phyloP scores from a whole-genome alignment of 2,113 vertebrate species.

The Todiramphus chloris region DNA sequence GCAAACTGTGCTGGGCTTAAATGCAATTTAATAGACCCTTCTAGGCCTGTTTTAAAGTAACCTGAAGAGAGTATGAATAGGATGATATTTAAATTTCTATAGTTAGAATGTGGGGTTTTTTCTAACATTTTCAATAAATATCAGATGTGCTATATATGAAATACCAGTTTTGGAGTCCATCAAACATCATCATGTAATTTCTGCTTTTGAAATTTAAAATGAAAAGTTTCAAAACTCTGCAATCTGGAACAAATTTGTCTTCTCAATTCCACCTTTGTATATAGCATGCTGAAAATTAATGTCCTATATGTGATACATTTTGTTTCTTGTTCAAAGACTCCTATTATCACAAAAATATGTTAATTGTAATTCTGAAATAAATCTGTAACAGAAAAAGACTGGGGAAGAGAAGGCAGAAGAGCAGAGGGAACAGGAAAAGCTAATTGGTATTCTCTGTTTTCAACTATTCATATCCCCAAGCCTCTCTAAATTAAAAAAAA shows the following conservation, averaged over 20 bases:
- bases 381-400: not conserved
- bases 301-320: not conserved
- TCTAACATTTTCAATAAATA: constrained; percentile 19
- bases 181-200: not conserved
- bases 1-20: constrained; percentile 67
- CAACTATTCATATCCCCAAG: constrained; percentile 52
- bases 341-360: constrained; percentile 7
- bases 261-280: not conserved
- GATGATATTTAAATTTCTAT: constrained; percentile 49
- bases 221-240: not conserved
- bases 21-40: constrained; percentile 69
- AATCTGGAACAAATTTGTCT: not conserved
- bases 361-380: constrained; percentile 21
- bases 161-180: not conserved
- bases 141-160: not conserved
- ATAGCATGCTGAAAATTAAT: not conserved
- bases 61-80: constrained; percentile 49
- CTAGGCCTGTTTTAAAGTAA: constrained; percentile 55
- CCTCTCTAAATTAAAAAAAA: constrained; percentile 8
- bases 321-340: constrained; percentile 1
- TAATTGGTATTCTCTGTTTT: constrained; percentile 73
- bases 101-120: not conserved
- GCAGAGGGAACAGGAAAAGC: constrained; percentile 10
- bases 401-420: not conserved
- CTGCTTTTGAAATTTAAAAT: not conserved